Base-by-base conservation (phyloP, 2,888 invertebrate genomes). In the Carabus problematicus region DNA sequence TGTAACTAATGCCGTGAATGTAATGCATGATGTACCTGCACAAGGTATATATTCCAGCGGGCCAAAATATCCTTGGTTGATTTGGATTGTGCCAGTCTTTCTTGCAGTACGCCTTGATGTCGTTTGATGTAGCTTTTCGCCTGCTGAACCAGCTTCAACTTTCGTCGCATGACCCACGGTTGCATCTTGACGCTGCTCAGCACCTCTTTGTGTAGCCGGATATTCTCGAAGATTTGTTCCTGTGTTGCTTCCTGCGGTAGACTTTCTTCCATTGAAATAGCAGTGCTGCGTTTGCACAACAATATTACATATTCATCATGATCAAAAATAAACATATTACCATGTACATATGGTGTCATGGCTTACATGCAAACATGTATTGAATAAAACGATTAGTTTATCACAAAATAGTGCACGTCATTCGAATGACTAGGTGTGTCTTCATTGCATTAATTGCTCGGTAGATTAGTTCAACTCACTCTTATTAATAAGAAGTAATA, bases 141-240 rank as follows among this genome's bases (percentile, higher is more conserved):
- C 85, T 90, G 89, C 75, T 91, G 86, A 7, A 94, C 93, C 56
- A 95, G 85, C 77, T 91, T 91, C 16, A 95, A 84, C 78, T 95
- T 95, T 75, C 92, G 87, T 64, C 91, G 84, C 86, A 95, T 91
- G 39, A 89, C 89, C 86, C 94, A 90, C 1, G 94, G 94, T 77
- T 94, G 93, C 76, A 92, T 88, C 77, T 93, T 94, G 9, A 95
- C 93, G 54, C 91, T 92, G 72, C 91, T 90, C 72, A 97, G 84
- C 0, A 97, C 94, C 81, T 97, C 96, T 79, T 96, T 96, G 81
- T 97, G 95, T 41, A 96, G 82, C 73, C 92, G 90, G 71, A 97
- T 91, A 77, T 94, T 95, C 81, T 95, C 95, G 78, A 92, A 92
- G 73, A 95, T 94, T 82, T 94, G 93, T 77, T 95, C 94, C 78